These are phyloP conservation scores for Planococcus citri DNA, from an alignment of 1,140 invertebrate genomes.

Conservation along the genomic window DNA sequence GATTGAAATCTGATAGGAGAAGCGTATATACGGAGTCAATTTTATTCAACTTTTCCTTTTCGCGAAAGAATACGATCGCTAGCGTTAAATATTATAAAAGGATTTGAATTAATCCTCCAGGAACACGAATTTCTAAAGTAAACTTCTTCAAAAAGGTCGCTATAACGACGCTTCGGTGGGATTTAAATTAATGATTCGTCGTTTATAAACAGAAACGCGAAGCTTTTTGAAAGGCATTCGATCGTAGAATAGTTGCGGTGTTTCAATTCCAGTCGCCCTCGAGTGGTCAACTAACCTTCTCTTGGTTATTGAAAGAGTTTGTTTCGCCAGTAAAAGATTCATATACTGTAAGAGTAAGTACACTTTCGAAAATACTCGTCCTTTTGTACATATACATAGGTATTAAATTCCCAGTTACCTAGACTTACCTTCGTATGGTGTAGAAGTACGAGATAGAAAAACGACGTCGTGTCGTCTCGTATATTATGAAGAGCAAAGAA, in stretches of 20 bases:
- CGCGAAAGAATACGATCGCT: no score
- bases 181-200: slow-evolving; percentile 8
- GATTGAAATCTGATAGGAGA: background rate
- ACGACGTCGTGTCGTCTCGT: no score
- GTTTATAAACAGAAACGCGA: background rate
- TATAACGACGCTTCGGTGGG: background rate
- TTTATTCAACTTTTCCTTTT: background rate
- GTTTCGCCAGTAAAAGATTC: background rate
- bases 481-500: no score
- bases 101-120: background rate
- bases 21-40: background rate
- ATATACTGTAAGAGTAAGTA: no score
- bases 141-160: background rate
- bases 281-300: background rate
- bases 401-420: no score
- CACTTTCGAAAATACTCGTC: no score
- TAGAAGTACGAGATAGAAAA: no score
- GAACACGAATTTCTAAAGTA: background rate
- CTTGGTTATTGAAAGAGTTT: background rate
- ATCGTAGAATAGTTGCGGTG: no score
- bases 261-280: background rate
- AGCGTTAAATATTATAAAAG: background rate
- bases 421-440: no score
- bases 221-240: background rate
- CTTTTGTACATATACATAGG: no score